These are phyloP conservation scores for Aphrocallistes beatrix DNA, from an alignment of 37 sponge, comb jelly and placozoan genomes.

Conservation along the genomic window DNA sequence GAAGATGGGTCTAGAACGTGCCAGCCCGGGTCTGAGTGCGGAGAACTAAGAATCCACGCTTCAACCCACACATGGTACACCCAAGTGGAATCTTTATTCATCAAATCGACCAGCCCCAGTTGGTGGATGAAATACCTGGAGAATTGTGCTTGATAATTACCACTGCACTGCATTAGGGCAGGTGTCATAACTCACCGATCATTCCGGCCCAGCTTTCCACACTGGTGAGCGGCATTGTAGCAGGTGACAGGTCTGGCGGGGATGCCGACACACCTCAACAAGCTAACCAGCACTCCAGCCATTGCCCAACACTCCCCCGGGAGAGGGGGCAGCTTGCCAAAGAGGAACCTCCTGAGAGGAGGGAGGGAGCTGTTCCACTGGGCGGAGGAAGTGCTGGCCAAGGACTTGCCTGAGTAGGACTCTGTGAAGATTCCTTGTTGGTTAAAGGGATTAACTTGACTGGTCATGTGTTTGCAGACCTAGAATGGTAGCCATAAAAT, in stretches of 20 bases:
- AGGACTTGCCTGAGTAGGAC: background rate
- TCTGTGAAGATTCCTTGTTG: background rate
- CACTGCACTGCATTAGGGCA: background rate
- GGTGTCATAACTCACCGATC: conserved; percentile 35
- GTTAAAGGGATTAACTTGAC: background rate
- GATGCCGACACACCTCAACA: conserved; percentile 60
- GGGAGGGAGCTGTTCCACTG: conserved; percentile 21
- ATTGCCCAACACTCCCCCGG: conserved; percentile 66
- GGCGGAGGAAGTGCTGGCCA: background rate
- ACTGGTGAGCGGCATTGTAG: conserved; percentile 51
- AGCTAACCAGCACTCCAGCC: conserved; percentile 54
- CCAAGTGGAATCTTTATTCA: conserved; percentile 18
- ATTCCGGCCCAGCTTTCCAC: conserved; percentile 23
- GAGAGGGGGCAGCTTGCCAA: background rate
- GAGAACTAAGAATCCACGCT: conserved; percentile 40
- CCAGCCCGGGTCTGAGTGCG: background rate
- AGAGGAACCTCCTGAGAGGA: background rate
- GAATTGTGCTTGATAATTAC: background rate
- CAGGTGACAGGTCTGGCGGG: conserved; percentile 64
- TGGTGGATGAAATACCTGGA: background rate
- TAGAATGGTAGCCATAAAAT: too few relatives aligned
- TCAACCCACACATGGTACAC: conserved; percentile 73
- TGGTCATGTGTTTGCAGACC: background rate
- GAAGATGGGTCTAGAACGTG: background rate
- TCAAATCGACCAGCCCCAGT: background rate